Conservation (phyloP, 2,797 vertebrate species). For the Nyctalus aviator region DNA sequence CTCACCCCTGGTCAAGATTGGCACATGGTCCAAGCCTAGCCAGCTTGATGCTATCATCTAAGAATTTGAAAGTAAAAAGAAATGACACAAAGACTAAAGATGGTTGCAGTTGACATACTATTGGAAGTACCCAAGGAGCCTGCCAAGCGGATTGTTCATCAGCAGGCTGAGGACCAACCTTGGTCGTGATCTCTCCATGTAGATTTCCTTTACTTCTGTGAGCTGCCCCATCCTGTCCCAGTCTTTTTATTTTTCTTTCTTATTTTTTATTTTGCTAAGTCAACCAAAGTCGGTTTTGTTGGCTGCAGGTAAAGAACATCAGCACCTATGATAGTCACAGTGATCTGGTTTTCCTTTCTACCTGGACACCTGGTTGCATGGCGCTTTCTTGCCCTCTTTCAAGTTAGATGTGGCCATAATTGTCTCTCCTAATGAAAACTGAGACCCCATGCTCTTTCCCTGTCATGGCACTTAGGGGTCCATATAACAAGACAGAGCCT, state of each 20-base stretch:
- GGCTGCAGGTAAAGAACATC: background rate
- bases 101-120: background rate
- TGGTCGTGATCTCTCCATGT: background rate
- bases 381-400: background rate
- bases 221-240: background rate
- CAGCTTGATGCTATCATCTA: background rate
- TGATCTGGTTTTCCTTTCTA: background rate
- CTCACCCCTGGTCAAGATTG: background rate
- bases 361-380: background rate
- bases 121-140: background rate
- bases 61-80: background rate
- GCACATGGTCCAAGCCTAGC: background rate
- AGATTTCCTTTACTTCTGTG: slow-evolving; percentile 2
- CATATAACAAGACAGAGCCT: background rate
- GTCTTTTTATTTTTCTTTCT: background rate
- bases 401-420: background rate
- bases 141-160: background rate
- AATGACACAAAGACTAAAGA: background rate
- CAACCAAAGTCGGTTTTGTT: background rate
- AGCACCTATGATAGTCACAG: background rate
- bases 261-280: background rate
- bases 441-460: background rate
- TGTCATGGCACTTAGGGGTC: background rate
- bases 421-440: background rate
- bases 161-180: background rate